These are phyloP conservation scores for Promerops cafer DNA, from an alignment of 2,113 vertebrate genomes.

Conservation along the genomic window DNA sequence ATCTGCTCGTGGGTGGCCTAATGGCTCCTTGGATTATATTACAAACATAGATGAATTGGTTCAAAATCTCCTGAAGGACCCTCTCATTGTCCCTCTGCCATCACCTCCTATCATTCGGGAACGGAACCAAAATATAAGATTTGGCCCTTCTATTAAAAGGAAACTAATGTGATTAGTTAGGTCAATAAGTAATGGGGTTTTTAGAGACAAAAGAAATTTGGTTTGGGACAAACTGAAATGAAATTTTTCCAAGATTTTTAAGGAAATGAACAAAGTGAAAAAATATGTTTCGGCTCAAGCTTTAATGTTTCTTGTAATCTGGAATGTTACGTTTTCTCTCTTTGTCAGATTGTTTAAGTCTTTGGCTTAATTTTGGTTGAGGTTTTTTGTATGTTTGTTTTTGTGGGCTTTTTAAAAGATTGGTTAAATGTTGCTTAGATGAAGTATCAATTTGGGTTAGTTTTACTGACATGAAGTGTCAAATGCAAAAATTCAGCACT, in stretches of 20 bases:
- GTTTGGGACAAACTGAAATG: background rate
- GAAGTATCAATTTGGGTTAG: background rate
- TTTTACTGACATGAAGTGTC: background rate
- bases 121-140: background rate
- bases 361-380: background rate
- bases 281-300: background rate
- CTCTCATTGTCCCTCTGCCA: background rate
- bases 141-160: background rate
- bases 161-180: background rate
- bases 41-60: background rate
- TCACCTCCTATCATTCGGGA: background rate
- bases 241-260: background rate
- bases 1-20: slow-evolving; percentile 40
- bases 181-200: background rate
- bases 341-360: background rate
- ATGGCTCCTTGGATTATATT: background rate
- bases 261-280: background rate
- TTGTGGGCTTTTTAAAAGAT: background rate
- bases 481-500: background rate
- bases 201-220: background rate
- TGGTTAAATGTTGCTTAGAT: background rate
- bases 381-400: background rate
- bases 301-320: background rate
- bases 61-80: background rate
- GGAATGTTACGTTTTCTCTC: background rate